phyloP scores from a whole-genome alignment of 2,888 invertebrate genomes.

The Lapara coniferarum region DNA sequence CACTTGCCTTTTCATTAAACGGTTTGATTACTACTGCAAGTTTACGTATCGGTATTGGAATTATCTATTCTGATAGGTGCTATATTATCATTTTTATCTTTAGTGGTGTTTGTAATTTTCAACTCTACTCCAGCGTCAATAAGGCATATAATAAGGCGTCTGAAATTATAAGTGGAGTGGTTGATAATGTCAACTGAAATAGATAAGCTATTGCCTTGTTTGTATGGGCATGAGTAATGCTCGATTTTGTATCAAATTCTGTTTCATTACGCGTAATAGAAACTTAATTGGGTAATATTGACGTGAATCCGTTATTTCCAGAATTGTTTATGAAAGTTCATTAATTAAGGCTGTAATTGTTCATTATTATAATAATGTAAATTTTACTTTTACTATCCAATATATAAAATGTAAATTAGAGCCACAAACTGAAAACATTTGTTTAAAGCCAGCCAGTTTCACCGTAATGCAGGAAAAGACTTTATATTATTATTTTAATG shows the following conservation, averaged over 20 bases:
- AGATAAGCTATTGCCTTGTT: slow-evolving; percentile 8
- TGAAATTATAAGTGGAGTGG: background rate
- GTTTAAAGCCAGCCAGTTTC: too few species aligned
- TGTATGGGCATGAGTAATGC: slow-evolving; percentile 12
- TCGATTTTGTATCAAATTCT: slow-evolving; percentile 4
- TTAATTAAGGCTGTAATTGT: too few species aligned
- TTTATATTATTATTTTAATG: background rate
- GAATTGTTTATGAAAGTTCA: too few species aligned
- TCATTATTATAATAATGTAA: too few species aligned
- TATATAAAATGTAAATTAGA: too few species aligned
- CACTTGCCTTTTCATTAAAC: slow-evolving; percentile 11
- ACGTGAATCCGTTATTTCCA: background rate
- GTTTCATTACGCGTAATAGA: background rate
- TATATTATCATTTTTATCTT: background rate
- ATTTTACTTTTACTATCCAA: too few species aligned
- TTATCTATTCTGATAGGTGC: slow-evolving; percentile 8
- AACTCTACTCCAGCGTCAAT: background rate
- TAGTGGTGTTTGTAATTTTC: background rate
- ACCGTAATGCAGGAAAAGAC: background rate
- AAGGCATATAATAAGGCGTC: too few species aligned
- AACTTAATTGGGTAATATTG: background rate
- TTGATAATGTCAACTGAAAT: slow-evolving; percentile 4
- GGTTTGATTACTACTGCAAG: background rate
- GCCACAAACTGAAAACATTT: background rate
- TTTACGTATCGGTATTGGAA: slow-evolving; percentile 8